These are phyloP conservation scores for Clarias macrocephalus DNA, from an alignment of 2,113 vertebrate genomes.

Conservation along the genomic window DNA sequence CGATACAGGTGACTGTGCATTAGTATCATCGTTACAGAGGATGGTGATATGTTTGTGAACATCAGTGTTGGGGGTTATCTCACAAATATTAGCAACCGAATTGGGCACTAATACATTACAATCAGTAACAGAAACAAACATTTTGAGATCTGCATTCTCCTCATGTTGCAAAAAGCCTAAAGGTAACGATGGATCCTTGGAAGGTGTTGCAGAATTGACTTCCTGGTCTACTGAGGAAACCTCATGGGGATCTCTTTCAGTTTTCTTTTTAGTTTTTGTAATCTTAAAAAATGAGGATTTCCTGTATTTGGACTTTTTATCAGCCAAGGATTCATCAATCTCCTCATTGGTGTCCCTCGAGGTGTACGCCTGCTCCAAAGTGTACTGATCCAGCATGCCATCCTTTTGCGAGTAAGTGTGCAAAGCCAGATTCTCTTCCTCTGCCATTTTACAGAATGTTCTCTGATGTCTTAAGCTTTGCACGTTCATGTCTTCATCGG, in stretches of 20 bases:
- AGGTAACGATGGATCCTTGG: conserved; percentile 59
- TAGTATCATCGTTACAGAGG: conserved; percentile 53
- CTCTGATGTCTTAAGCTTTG: conserved; percentile 53
- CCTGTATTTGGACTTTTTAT: conserved; percentile 29
- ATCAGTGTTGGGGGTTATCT: conserved; percentile 65
- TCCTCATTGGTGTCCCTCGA: conserved; percentile 52
- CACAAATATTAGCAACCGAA: conserved; percentile 61
- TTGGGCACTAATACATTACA: conserved; percentile 63
- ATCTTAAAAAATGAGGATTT: conserved; percentile 49
- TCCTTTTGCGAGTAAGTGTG: conserved; percentile 61
- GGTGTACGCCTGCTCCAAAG: conserved; percentile 63
- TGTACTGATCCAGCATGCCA: conserved; percentile 68
- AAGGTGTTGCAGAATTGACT: conserved; percentile 48
- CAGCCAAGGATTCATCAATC: conserved; percentile 49
- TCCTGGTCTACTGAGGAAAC: conserved; percentile 57
- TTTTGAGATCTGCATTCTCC: conserved; percentile 54
- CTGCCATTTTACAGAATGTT: conserved; percentile 49
- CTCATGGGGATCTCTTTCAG: conserved; percentile 40
- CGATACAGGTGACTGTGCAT: conserved; percentile 46
- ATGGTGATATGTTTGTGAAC: conserved; percentile 68
- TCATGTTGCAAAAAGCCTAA: conserved; percentile 50
- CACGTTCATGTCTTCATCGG: conserved; percentile 61
- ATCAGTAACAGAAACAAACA: conserved; percentile 49
- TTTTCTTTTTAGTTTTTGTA: conserved; percentile 42
- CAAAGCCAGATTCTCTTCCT: conserved; percentile 53